Evolutionary conservation across 2,888 invertebrate genomes (phyloP), one percentile per base, ranked within the genome.

Genomic region (Pycnomerus fuliginosus): DNA sequence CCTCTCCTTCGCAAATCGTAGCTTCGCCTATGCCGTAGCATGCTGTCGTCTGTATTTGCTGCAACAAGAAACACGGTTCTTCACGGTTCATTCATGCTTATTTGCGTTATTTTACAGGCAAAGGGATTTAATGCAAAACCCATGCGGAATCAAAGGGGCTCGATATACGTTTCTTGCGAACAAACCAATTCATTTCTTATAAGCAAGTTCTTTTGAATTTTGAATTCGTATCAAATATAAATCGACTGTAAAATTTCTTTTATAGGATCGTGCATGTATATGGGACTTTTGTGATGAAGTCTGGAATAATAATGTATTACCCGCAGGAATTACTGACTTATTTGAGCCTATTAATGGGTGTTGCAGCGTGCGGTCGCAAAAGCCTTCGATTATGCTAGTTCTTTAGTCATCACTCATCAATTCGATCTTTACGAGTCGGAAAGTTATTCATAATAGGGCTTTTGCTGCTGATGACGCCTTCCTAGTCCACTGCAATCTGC

Each of bases 1-100:
- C 62, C 56, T 34, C 43, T 60, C 31, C 65, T 64, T 17, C 64
- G 59, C 5, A 54, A 57, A 15, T 69, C 69, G 55, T 68, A 71
- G 50, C 71, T 70, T 20, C 70, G 58, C 44, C 58, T 51, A 36
- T 58, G 56, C 1, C 65, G 54, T 10, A 53, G 39, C 29, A 33
- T 20, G 3, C 24, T 20, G 5, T 47, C 47, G 25, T 38, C 34
- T 20, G 20, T 4, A 16, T 42, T 33, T 38, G 23, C 47, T 47
- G 47, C 7, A 42, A 47, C 25, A 36, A 39, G 8, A 14, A 27
- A 17, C 3, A 29, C 11, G 12, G 23, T 4, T 28, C 17, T 20
- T 20, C 5, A 20, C 20, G 5, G 20, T 7, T 20, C 7, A 8
- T 8, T 39, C 23, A 31, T 39, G 30, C 37, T 20, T 39, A 16